phyloP scores from a whole-genome alignment of 2,797 vertebrate genomes.

The Anguilla anguilla region DNA sequence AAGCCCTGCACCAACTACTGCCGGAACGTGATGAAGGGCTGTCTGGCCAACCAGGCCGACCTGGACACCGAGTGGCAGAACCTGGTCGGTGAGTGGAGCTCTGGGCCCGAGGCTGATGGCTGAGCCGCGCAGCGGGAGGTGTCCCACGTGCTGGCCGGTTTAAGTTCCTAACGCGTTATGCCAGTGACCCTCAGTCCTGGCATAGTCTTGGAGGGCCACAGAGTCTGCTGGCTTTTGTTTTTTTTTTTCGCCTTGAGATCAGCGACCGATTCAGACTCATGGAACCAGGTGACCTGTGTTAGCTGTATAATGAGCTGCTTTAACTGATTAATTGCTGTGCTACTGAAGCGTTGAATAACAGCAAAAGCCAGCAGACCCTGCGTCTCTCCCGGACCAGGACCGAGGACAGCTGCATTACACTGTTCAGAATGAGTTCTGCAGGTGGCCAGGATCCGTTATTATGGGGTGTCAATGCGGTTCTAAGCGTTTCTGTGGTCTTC shows the following conservation, averaged over 20 bases:
- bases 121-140: conserved; percentile 49
- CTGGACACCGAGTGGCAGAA: conserved; percentile 93
- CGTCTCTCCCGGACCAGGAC: neutral
- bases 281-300: neutral
- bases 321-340: neutral
- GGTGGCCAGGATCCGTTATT: neutral
- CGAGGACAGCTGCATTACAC: neutral
- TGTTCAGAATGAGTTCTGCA: neutral
- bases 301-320: neutral
- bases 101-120: conserved; percentile 79
- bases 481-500: neutral
- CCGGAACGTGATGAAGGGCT: conserved; percentile 93
- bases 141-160: no score
- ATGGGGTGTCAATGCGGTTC: neutral
- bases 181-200: no score
- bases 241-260: neutral
- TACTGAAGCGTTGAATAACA: neutral
- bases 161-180: no score
- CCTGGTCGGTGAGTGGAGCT: conserved; percentile 81
- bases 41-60: conserved; percentile 96
- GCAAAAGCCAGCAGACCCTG: neutral
- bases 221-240: neutral
- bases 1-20: conserved; percentile 91
- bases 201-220: neutral
- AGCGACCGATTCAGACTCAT: no score